These are phyloP conservation scores for Ectemnius lituratus DNA, from an alignment of 2,888 invertebrate species.

Conservation along the genomic window DNA sequence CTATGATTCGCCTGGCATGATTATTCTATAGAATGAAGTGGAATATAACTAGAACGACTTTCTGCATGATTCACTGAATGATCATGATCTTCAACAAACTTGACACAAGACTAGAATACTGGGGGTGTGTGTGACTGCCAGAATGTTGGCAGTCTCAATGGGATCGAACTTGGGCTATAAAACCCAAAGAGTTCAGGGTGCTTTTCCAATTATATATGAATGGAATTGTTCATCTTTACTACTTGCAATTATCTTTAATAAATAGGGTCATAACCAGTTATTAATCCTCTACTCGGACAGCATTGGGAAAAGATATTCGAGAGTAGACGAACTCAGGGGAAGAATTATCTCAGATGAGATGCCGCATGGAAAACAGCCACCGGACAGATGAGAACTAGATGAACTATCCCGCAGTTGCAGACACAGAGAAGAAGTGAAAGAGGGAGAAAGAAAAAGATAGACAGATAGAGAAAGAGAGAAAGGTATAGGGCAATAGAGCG, in stretches of 20 bases:
- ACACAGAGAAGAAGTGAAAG: conserved; percentile 12
- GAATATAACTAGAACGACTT: no score
- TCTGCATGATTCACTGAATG: no score
- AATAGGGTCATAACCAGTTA: conserved; percentile 21
- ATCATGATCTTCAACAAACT: no score
- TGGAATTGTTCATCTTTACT: no score
- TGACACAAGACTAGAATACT: no score
- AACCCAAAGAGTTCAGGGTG: background rate
- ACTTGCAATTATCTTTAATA: conserved; percentile 41
- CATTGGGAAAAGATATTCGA: background rate
- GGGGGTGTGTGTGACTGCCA: no score
- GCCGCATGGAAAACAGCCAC: background rate
- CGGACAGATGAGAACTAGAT: background rate
- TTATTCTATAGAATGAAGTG: no score
- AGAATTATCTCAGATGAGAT: background rate
- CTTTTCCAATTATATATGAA: background rate
- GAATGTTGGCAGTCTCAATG: background rate
- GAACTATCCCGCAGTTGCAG: background rate
- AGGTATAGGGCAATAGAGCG: conserved; percentile 25
- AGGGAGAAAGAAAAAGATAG: conserved; percentile 25
- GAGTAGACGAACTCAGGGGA: background rate
- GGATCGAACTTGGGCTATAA: background rate
- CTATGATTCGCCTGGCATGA: no score
- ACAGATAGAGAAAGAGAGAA: conserved; percentile 33
- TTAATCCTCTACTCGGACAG: conserved; percentile 13